phyloP scores from a whole-genome alignment of 2,113 vertebrate species.

The Hippocampus barbouri region DNA sequence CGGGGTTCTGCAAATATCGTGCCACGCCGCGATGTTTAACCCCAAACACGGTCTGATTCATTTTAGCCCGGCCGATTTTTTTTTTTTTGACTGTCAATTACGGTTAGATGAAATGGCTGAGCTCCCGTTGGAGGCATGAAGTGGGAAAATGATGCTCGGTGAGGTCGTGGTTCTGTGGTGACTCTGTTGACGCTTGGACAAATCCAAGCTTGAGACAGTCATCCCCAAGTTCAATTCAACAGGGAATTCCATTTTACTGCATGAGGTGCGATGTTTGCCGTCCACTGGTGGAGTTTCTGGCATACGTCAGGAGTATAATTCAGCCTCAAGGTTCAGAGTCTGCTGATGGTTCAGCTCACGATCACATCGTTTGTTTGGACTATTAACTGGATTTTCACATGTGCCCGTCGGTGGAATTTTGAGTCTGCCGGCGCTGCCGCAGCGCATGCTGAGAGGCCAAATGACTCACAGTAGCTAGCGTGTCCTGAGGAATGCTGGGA shows the following conservation, averaged over 20 bases:
- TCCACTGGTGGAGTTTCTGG: no score
- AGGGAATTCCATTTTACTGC: no score
- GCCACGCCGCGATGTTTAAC: not conserved
- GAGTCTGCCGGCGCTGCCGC: constrained; percentile 15
- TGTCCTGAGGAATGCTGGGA: constrained; percentile 57
- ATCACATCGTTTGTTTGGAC: not conserved
- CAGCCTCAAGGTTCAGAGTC: no score
- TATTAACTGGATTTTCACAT: not conserved
- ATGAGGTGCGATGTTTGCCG: no score
- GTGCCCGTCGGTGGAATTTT: not conserved
- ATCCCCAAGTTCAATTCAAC: no score
- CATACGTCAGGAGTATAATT: no score
- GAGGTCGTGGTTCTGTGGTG: no score
- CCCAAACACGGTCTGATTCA: not conserved
- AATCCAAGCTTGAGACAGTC: no score
- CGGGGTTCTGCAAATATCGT: constrained; percentile 2
- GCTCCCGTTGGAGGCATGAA: not conserved
- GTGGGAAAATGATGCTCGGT: not conserved
- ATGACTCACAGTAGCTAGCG: constrained; percentile 32
- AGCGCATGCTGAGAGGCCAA: constrained; percentile 10
- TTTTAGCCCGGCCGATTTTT: not conserved
- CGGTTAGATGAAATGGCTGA: not conserved
- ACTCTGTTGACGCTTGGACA: not conserved
- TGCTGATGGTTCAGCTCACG: not conserved
- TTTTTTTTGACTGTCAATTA: not conserved